Base-by-base conservation (phyloP, 2,888 invertebrate genomes). In the Sesia apiformis region DNA sequence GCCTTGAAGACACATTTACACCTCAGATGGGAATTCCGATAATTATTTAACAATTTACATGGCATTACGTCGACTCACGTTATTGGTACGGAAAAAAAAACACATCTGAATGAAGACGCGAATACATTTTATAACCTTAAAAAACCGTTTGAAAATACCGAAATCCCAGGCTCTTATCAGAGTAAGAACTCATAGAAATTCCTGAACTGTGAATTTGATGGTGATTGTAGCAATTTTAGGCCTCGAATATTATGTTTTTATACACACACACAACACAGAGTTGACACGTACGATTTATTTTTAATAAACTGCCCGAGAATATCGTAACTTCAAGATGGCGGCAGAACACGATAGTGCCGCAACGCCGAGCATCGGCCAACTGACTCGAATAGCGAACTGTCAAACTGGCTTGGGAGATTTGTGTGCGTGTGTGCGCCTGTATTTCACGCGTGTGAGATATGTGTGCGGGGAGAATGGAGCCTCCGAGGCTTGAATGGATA, bases 311-410 rank as follows among this genome's bases (percentile, higher is more conserved):
- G 74, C 67, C 74, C 80, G 81, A 62, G 71, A 69, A 76, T 73
- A 78, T 70, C 64, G 72, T 65, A 68, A 76, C 73, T 72, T 66
- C 76, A 80, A 84, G 56, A 84, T 84, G 79, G 81, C 83, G 79
- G 69, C 74, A 63, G 63, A 60, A 69, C 70, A 63, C 78, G 79
- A 69, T 74, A 72, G 70, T 76, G 65, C 84, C 84, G 84, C 85
- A 80, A 76, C 83, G 86, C 86, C 85, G 84, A 74, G 72, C 83
- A 78, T 80, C 85, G 87, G 81, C 84, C 81, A 81, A 89, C 88
- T 88, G 86, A 84, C 69, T 73, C 67, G 67, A 58, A 57, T 60
- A 67, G 69, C 67, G 74, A 83, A 82, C 83, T 83, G 86, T 84
- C 86, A 87, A 88, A 87, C 87, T 80, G 76, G 86, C 82, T 83